Evolutionary conservation across 2,888 invertebrate genomes (phyloP).

Genomic region (Sipha maydis): DNA sequence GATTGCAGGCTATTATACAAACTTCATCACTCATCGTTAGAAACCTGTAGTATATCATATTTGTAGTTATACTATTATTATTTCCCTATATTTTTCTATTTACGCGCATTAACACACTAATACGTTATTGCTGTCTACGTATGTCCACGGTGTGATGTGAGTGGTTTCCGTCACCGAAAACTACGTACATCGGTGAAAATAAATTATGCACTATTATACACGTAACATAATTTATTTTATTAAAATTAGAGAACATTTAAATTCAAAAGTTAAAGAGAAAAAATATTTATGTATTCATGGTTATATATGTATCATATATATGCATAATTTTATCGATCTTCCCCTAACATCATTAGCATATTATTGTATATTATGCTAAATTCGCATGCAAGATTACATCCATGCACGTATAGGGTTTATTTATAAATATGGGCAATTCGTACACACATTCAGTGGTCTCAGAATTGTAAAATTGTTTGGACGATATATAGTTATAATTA

Average conservation of each 20-base stretch:
- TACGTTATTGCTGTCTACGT: background rate
- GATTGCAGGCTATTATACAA: background rate
- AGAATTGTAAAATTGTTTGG: slow-evolving; percentile 50
- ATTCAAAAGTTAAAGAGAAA: too few species aligned
- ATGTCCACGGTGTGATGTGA: slow-evolving; percentile 17
- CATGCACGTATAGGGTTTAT: background rate
- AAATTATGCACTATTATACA: background rate
- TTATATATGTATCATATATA: background rate
- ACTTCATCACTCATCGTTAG: slow-evolving; percentile 25
- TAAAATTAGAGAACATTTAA: background rate
- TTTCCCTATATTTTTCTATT: slow-evolving; percentile 25
- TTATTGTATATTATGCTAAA: background rate
- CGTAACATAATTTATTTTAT: slow-evolving; percentile 18
- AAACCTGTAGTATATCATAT: slow-evolving; percentile 21
- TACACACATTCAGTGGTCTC: slow-evolving; percentile 40
- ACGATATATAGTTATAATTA: background rate
- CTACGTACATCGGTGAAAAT: background rate
- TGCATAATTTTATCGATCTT: slow-evolving; percentile 1
- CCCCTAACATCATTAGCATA: slow-evolving; percentile 6
- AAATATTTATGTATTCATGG: too few species aligned
- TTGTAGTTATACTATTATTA: slow-evolving; percentile 30
- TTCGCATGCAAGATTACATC: background rate
- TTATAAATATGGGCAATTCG: background rate
- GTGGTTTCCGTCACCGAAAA: background rate
- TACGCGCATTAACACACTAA: background rate